These are phyloP conservation scores for Potamarius usumacintae DNA, from an alignment of 2,113 vertebrate species.

Conservation along the genomic window DNA sequence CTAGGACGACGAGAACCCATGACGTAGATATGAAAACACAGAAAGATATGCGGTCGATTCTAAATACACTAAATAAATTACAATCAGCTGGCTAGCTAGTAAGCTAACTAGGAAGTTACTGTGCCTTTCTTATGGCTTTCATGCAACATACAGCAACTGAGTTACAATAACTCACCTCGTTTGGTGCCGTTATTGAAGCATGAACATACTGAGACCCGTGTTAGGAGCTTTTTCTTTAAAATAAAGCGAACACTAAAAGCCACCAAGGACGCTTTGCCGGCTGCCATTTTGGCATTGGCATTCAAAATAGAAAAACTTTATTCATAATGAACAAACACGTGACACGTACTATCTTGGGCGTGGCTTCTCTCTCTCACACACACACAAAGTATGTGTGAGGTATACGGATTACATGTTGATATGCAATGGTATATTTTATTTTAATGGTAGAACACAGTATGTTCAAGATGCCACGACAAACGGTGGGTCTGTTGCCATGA, in stretches of 20 bases:
- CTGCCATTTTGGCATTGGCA: constrained; percentile 71
- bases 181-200: constrained; percentile 40
- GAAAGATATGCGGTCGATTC: not conserved
- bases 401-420: not conserved
- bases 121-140: not conserved
- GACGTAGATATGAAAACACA: not conserved
- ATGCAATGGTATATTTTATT: constrained; percentile 14
- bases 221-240: constrained; percentile 29
- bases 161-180: constrained; percentile 66
- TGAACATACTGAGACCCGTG: constrained; percentile 23
- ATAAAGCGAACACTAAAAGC: constrained; percentile 48
- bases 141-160: not conserved
- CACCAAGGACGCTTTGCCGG: constrained; percentile 64
- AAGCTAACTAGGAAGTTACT: not conserved
- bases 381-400: not conserved
- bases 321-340: constrained; percentile 37
- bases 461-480: constrained; percentile 69
- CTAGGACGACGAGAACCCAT: not conserved
- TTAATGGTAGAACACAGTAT: constrained; percentile 61
- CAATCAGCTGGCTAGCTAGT: not conserved
- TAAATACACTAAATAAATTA: not conserved
- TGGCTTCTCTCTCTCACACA: not conserved
- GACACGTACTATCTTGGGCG: constrained; percentile 3
- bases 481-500: constrained; percentile 85
- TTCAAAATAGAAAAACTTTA: constrained; percentile 67